phyloP scores from a whole-genome alignment of 2,113 vertebrate genomes.

The Nipponia nippon region DNA sequence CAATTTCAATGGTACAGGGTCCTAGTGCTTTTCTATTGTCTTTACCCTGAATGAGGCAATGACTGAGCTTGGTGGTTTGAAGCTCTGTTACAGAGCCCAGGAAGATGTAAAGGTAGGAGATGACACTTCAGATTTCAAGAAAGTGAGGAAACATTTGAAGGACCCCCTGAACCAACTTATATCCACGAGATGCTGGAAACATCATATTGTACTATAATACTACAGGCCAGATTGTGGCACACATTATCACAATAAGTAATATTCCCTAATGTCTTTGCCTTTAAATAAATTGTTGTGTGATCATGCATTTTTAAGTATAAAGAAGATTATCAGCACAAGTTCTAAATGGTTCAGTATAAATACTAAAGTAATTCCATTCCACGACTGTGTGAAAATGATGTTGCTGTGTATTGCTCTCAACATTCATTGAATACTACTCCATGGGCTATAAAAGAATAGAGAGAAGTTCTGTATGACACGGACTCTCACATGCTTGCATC shows the following conservation, averaged over 20 bases:
- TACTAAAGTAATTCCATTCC: background rate
- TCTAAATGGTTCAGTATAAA: background rate
- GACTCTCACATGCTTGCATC: background rate
- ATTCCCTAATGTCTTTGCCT: background rate
- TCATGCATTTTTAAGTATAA: background rate
- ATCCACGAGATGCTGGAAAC: background rate
- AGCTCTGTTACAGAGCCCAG: background rate
- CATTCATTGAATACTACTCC: background rate
- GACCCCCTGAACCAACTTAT: background rate
- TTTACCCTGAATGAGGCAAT: background rate
- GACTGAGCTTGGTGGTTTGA: background rate
- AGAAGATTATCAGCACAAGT: background rate
- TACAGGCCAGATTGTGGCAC: background rate
- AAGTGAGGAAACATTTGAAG: background rate
- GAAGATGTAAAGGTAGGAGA: background rate
- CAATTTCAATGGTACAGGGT: background rate
- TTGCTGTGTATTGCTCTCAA: background rate
- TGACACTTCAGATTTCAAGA: background rate
- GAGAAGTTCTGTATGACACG: background rate
- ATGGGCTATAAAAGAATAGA: background rate
- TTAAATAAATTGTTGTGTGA: background rate
- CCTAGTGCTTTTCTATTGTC: background rate
- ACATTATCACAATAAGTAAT: background rate
- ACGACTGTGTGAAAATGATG: background rate
- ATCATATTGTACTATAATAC: background rate